Evolutionary conservation across 2,797 vertebrate species (phyloP), one percentile per base, ranked within the genome.

Genomic region (Gallinago nigripennis): DNA sequence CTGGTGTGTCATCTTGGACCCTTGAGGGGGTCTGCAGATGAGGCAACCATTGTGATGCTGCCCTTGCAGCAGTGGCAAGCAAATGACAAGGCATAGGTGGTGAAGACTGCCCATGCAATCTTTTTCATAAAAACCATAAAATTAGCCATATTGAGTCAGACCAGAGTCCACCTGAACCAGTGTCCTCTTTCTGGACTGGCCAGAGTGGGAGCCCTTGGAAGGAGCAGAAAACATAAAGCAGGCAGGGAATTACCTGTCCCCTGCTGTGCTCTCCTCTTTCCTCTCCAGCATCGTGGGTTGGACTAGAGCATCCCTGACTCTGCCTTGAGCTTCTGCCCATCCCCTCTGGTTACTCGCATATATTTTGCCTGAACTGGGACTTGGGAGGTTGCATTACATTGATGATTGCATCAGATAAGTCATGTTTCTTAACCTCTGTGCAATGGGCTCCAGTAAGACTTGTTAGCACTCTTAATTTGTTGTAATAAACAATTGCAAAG

Each of bases 381-480:
- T 39, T 50, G 18, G 45, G 64, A 91, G 45, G 51, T 82, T 90
- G 63, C 61, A 7, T 82, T 79, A 48, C 3, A 9, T 63, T 68
- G 82, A 50, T 84, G 79, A 88, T 94, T 82, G 60, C 39, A 54
- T 89, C 88, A 94, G 86, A 35, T 82, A 72, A 54, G 14, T 54
- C 2, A 3, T 57, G 25, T 94, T 86, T 93, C 77, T 94, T 91
- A 50, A 58, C 41, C 63, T 83, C 30, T 20, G 6, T 64, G 81
- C 79, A 60, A 7, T 45, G 54, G 46, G 23, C 84, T 79, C 53
- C 63, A 50, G 68, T 80, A 91, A 84, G 86, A 79, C 77, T 92
- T 85, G 82, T 86, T 95, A 73, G 45, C 16, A 17, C 85, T 92
- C 81, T 57, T 94, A 50, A 37, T 95, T 94, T 95, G 75, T 78